A percentile compares a stretch with the other conserved stretches of the same genome.
Evolutionary conservation across 2,888 invertebrate genomes (phyloP).

Genomic region (Dynastes grantii): DNA sequence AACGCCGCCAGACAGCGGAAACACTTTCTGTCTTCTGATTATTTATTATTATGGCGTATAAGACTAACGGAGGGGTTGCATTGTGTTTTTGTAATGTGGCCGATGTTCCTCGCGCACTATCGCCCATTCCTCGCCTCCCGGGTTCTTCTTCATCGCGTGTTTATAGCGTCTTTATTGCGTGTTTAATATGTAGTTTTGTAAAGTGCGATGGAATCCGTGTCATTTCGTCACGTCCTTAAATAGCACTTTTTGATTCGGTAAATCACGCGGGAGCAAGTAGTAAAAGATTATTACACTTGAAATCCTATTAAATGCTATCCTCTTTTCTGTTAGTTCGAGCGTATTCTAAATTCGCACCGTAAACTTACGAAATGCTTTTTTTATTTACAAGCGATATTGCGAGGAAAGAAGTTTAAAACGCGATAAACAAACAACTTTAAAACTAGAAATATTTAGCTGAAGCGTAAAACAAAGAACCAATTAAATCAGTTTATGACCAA

Average conservation of each 20-base stretch:
- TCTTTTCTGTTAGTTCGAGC: not conserved
- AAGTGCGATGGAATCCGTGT: slow-evolving; percentile 37
- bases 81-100: slow-evolving; percentile 58
- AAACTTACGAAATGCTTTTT: not conserved
- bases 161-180: slow-evolving; percentile 45
- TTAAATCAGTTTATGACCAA: too few species aligned
- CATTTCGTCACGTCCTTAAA: slow-evolving; percentile 32
- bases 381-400: not conserved
- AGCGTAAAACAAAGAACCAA: too few species aligned
- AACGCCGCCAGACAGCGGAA: slow-evolving; percentile 64
- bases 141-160: slow-evolving; percentile 51
- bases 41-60: slow-evolving; percentile 67
- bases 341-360: not conserved
- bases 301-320: not conserved
- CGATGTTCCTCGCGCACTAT: slow-evolving; percentile 31
- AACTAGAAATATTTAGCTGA: too few species aligned
- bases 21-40: slow-evolving; percentile 65
- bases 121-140: slow-evolving; percentile 19
- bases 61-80: slow-evolving; percentile 61
- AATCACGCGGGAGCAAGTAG: not conserved
- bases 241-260: slow-evolving; percentile 16
- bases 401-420: not conserved
- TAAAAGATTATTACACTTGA: not conserved
- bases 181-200: slow-evolving; percentile 44
- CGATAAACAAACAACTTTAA: too few species aligned